A percentile compares a stretch with the other conserved stretches of the same genome.
phyloP scores from a whole-genome alignment of 1,140 invertebrate genomes.

The Scaptomyza montana region DNA sequence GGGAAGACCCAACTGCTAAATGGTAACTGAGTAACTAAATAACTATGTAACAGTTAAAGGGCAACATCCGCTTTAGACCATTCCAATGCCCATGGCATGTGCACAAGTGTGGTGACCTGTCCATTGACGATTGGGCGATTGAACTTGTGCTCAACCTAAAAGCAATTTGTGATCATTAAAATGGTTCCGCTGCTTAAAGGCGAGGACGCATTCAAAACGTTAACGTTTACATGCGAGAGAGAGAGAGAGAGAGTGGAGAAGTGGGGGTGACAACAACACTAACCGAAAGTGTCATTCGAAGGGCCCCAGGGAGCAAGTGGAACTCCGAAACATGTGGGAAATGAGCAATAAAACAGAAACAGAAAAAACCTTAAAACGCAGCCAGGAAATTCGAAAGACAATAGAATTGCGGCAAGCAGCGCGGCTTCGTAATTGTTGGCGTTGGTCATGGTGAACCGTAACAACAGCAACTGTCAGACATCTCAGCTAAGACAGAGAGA shows the following conservation, averaged over 20 bases:
- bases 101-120: conserved; percentile 20
- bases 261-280: conserved; percentile 4
- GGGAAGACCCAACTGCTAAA: conserved; percentile 5
- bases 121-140: conserved; percentile 37
- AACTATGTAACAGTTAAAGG: conserved; percentile 36
- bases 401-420: conserved; percentile 70
- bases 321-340: conserved; percentile 68
- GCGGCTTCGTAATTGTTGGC: conserved; percentile 70
- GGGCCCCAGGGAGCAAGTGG: conserved; percentile 31
- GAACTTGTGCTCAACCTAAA: conserved; percentile 39
- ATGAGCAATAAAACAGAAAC: conserved; percentile 58
- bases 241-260: no score
- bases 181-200: conserved; percentile 57
- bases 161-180: conserved; percentile 80
- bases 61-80: conserved; percentile 42
- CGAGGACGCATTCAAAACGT: conserved; percentile 27
- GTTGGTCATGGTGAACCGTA: conserved; percentile 82
- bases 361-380: conserved; percentile 49
- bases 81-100: neutral
- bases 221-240: conserved; percentile 20
- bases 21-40: conserved; percentile 7
- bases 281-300: conserved; percentile 41
- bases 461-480: conserved; percentile 77
- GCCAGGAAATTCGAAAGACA: conserved; percentile 77
- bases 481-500: neutral